Base-by-base conservation (phyloP, 37 sponge, comb jelly and placozoan genomes). In the Corticium candelabrum region DNA sequence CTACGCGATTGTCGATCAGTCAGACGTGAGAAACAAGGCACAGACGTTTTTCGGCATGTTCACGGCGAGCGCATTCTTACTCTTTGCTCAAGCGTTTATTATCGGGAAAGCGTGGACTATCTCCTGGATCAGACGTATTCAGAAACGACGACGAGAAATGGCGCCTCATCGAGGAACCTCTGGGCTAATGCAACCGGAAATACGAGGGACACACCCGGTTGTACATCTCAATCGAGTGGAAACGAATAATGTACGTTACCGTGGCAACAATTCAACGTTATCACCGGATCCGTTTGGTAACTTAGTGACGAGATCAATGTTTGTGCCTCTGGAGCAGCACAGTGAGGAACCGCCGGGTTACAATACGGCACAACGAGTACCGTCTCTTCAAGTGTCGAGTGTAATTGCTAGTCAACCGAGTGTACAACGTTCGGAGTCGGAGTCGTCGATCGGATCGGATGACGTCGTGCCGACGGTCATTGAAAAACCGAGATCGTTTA, bases 11-110 rank as follows among this genome's bases (percentile, higher is more conserved):
- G 81, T 87, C 15, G 78, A 67, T 2, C 88, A 91, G 76, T 3
- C 4, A 3, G 88, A 91, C 56, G 35, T 87, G 1, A 41, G 68
- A 30, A 87, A 80, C 68, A 93, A 93, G 79, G 90, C 80, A 38
- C 90, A 87, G 74, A 89, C 90, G 0, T 87, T 93, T 38, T 86
- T 87, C 69, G 90, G 94, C 0, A 74, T 93, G 21, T 82, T 87
- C 41, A 83, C 75, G 1, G 82, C 37, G 7, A 74, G 40, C 71
- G 39, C 79, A 39, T 33, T 29, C 1, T 67, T 80, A 68, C 75
- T 87, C 73, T 4, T 32, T 29, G 33, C 35, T 29, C 73, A 70
- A 70, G 36, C 31, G 73, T 4, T 70, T 32, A 70, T 34, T 11
- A 50, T 50, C 15, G 62, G 62, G 15, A 11, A 21, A 21, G 62